These are phyloP conservation scores for Brassicogethes aeneus DNA, from an alignment of 2,888 invertebrate genomes.

Conservation along the genomic window DNA sequence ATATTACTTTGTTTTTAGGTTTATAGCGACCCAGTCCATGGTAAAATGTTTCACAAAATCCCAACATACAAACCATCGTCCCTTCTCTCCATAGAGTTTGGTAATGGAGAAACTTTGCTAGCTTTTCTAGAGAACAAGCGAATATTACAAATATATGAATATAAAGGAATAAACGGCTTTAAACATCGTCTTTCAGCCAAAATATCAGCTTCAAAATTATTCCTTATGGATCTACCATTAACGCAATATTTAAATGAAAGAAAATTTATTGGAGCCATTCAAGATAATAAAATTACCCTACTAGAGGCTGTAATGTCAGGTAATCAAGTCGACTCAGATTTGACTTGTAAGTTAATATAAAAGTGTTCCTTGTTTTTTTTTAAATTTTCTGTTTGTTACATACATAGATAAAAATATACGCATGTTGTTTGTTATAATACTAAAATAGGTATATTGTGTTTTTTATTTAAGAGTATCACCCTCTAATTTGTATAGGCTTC, in stretches of 20 bases:
- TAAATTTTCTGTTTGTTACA: neutral
- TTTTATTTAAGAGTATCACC: no score
- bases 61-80: slow-evolving; percentile 42
- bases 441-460: no score
- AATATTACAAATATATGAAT: slow-evolving; percentile 41
- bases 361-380: neutral
- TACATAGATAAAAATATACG: neutral
- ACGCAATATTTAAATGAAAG: slow-evolving; percentile 18
- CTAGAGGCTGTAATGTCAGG: slow-evolving; percentile 42
- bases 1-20: slow-evolving; percentile 30
- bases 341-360: slow-evolving; percentile 21
- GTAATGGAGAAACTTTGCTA: slow-evolving; percentile 43
- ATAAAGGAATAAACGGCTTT: slow-evolving; percentile 44
- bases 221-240: slow-evolving; percentile 31
- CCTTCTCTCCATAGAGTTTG: slow-evolving; percentile 37
- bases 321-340: slow-evolving; percentile 30
- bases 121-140: slow-evolving; percentile 41
- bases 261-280: slow-evolving; percentile 34
- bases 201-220: slow-evolving; percentile 33
- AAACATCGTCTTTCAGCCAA: slow-evolving; percentile 33
- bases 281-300: slow-evolving; percentile 35
- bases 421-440: neutral
- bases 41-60: slow-evolving; percentile 45
- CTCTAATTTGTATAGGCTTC: no score
- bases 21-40: slow-evolving; percentile 40